Conservation (phyloP, 1,140 invertebrate species). For the Solen grandis region DNA sequence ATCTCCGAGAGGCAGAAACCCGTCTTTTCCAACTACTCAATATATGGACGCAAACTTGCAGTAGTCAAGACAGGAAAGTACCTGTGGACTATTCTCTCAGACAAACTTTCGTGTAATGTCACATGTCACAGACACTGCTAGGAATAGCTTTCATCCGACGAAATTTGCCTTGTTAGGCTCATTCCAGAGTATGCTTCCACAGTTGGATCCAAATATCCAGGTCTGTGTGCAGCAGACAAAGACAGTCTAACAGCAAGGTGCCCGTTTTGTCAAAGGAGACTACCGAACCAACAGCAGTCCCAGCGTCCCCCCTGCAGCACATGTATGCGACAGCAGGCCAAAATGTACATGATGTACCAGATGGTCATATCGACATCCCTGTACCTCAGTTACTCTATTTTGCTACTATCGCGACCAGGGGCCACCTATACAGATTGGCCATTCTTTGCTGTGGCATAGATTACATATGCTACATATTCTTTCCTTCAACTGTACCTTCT, state of each 20-base stretch:
- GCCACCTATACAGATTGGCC: too few relatives aligned
- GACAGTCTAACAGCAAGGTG: slow-evolving; percentile 59
- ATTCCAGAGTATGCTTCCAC: slow-evolving; percentile 50
- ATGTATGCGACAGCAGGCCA: too few relatives aligned
- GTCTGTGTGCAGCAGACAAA: slow-evolving; percentile 40
- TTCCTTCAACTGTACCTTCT: too few relatives aligned
- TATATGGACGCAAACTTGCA: not conserved
- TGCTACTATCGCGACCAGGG: too few relatives aligned
- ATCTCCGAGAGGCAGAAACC: slow-evolving; percentile 35
- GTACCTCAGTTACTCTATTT: too few relatives aligned
- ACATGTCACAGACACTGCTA: not conserved
- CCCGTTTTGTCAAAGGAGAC: slow-evolving; percentile 12
- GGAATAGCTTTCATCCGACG: slow-evolving; percentile 33
- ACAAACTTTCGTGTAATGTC: not conserved
- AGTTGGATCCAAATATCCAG: slow-evolving; percentile 52
- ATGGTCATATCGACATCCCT: too few relatives aligned
- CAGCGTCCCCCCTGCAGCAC: too few relatives aligned
- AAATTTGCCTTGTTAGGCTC: slow-evolving; percentile 34
- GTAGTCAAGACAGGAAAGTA: slow-evolving; percentile 11
- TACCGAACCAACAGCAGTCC: slow-evolving; percentile 6
- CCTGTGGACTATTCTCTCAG: not conserved
- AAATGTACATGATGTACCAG: too few relatives aligned
- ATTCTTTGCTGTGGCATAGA: too few relatives aligned
- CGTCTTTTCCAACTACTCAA: not conserved
- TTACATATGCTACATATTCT: too few relatives aligned